phyloP scores from a whole-genome alignment of 2,888 invertebrate genomes.

The Cyaniris semiargus region DNA sequence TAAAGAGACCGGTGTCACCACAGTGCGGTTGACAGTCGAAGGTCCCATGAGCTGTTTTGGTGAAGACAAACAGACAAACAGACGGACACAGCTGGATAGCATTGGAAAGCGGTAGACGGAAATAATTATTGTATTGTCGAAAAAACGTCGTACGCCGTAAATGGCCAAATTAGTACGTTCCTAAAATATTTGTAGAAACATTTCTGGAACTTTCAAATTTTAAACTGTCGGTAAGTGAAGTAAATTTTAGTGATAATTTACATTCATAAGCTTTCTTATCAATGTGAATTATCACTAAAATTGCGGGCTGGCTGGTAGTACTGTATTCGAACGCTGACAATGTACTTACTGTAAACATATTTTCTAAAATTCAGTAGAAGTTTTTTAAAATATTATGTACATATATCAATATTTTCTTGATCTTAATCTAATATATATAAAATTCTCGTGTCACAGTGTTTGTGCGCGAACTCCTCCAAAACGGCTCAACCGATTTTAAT shows the following conservation, averaged over 20 bases:
- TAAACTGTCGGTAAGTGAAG: not conserved
- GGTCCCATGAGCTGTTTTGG: slow-evolving; percentile 4
- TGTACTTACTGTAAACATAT: too few relatives aligned
- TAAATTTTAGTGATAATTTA: not conserved
- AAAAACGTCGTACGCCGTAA: not conserved
- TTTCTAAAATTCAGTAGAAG: too few relatives aligned
- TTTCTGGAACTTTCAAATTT: not conserved
- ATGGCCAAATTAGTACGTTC: not conserved
- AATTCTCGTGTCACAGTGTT: too few relatives aligned
- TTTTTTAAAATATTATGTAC: too few relatives aligned
- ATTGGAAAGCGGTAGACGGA: slow-evolving; percentile 15
- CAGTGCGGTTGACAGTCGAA: slow-evolving; percentile 5
- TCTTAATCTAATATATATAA: too few relatives aligned
- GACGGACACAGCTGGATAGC: slow-evolving; percentile 9
- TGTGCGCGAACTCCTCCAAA: too few relatives aligned
- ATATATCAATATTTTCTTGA: too few relatives aligned
- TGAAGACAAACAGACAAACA: slow-evolving; percentile 1
- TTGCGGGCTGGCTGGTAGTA: too few relatives aligned
- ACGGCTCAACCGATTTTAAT: too few relatives aligned
- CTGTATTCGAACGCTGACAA: too few relatives aligned
- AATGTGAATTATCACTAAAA: too few relatives aligned
- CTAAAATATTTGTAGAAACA: not conserved
- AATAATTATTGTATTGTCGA: slow-evolving; percentile 26
- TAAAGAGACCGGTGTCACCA: slow-evolving; percentile 27
- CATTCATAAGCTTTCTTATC: too few relatives aligned